Evolutionary conservation across 2,888 invertebrate genomes (phyloP), one percentile per base, ranked within the genome.

Genomic region (Eurytoma adleriae): DNA sequence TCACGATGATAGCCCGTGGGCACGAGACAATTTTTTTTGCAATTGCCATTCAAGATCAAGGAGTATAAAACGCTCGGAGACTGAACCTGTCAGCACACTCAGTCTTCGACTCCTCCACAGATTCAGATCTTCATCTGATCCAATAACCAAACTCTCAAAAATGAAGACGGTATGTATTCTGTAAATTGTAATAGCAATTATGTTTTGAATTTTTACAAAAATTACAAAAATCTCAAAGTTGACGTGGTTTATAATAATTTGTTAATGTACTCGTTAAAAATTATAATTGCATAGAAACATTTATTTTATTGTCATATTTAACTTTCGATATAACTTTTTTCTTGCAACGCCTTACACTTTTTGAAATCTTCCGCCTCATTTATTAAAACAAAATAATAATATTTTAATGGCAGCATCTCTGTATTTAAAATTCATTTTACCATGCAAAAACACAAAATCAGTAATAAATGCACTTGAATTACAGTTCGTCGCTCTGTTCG

Each of bases 91-190:
- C 20, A 59, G 57, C 66, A 71, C 78, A 78, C 18, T 78, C 66
- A 59, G 59, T 71, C 66, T 52, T 57, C 48, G 40, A 40, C 40
- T 13, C 18, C 78, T 71, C 30, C 24, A 64, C 16, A 18, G 48
- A 27, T 52, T 48, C 24, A 54, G 69, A 62, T 59, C 62, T 69
- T 59, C 27, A 56, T 4, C 68, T 27, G 67, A 50, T 67, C 67
- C 52, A n/a, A n/a, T 50, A 16, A 54, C n/a, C 13, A 27, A 30
- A 71, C 13, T 18, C 69, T 3, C 54, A 67, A 77, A 62, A 10
- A 77, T 77, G 76, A 77, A 77, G 67, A 59, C 69, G 30, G 76
- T 77, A 59, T 5, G 69, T 77, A 59, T 50, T 40, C n/a, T 57
- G 16, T 57, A n/a, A 57, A 2, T 57, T n/a, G 7, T n/a, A 1